Base-by-base conservation (phyloP, 2,797 vertebrate genomes). In the Mus spretus region DNA sequence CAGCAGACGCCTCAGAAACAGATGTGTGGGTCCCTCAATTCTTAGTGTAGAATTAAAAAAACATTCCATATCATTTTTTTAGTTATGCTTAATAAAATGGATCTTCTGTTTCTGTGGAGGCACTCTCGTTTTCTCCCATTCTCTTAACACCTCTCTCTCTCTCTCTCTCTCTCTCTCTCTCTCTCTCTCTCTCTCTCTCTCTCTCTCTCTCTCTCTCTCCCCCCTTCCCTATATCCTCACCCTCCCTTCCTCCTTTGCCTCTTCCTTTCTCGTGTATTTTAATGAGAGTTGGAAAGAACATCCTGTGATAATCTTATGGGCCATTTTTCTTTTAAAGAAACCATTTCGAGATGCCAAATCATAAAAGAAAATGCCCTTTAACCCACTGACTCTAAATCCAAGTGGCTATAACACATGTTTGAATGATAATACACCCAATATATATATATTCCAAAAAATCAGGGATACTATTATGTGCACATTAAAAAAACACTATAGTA, bases 351-450 rank as follows among this genome's bases (percentile, higher is more conserved):
- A 91, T 90, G 47, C 79, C 1, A 95, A 92, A 70, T 90, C 4
- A 20, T 86, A 82, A 79, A 88, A 95, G 12, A 59, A 40, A 96
- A 92, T 94, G 65, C 12, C 6, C 9, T 93, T 24, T 86, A 86
- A n/a, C 5, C 8, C 3, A 53, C 44, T 65, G 78, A 31, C 13
- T 86, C 26, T 79, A 77, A 91, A 74, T 85, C 26, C 89, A 50
- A 72, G 31, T 84, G 24, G 34, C 44, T 94, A 47, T 55, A 85
- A 37, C 2, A 77, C 6, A 59, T 91, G 13, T 12, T 24, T 74
- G 57, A 44, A 40, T 81, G n/a, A 59, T 34, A 34, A 67, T 65
- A 31, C 26, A 31, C 61, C 26, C 9, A 26, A 24, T 31, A 24
- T 14, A 26, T 74, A 44, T 77, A 59, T 37, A 72, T 91, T 94